Conservation (phyloP, 1,140 invertebrate species). For the Lepidostoma basale region DNA sequence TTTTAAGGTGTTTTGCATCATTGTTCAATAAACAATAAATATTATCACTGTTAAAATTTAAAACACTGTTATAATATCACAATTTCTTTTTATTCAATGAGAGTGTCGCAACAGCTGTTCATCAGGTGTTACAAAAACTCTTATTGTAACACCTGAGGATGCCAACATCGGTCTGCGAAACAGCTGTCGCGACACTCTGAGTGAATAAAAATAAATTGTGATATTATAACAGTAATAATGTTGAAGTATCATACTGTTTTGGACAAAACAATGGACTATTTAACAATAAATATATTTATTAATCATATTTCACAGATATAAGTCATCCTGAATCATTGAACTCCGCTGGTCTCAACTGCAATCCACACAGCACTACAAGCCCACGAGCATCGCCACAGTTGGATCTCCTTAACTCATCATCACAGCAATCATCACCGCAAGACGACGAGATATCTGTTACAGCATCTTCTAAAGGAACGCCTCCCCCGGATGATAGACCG, state of each 20-base stretch:
- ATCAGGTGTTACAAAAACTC: too few species aligned
- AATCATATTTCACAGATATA: conserved; percentile 25
- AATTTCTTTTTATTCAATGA: too few species aligned
- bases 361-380: conserved; percentile 69
- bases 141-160: too few species aligned
- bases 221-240: too few species aligned
- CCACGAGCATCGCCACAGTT: conserved; percentile 60
- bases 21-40: too few species aligned
- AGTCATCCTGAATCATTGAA: conserved; percentile 36
- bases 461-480: conserved; percentile 60
- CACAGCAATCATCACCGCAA: conserved; percentile 59
- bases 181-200: too few species aligned
- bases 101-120: too few species aligned
- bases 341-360: conserved; percentile 51
- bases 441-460: conserved; percentile 74
- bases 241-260: background rate
- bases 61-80: too few species aligned
- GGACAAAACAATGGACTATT: background rate
- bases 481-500: conserved; percentile 59
- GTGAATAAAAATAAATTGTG: too few species aligned
- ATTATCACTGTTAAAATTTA: too few species aligned
- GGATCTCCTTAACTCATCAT: conserved; percentile 52
- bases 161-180: too few species aligned
- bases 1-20: too few species aligned
- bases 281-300: background rate